These are phyloP conservation scores for Ianthella basta DNA, from an alignment of 37 sponge, comb jelly and placozoan species.

Conservation along the genomic window DNA sequence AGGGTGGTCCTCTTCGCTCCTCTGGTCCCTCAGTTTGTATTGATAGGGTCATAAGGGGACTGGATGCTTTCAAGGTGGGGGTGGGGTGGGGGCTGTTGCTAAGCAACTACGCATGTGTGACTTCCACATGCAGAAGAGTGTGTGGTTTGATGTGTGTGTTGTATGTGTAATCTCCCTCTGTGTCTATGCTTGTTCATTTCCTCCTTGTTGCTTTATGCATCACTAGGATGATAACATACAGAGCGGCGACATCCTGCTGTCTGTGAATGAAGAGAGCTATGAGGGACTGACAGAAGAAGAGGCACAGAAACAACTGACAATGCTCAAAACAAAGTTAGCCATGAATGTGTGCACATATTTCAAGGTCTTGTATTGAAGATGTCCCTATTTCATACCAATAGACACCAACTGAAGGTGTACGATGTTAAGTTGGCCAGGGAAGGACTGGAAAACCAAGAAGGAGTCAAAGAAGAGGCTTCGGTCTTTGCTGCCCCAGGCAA, in stretches of 20 bases:
- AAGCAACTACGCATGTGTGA: background rate
- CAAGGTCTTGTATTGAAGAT: background rate
- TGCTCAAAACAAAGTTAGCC: constrained; percentile 61
- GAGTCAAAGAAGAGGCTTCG: background rate
- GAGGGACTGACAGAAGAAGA: constrained; percentile 52
- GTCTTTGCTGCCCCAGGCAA: background rate
- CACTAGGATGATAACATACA: constrained; percentile 61
- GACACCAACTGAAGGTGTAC: background rate
- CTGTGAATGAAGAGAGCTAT: constrained; percentile 77
- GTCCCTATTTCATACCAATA: background rate
- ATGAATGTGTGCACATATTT: background rate
- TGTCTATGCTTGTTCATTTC: background rate
- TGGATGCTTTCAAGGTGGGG: constrained; percentile 74
- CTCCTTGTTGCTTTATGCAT: background rate
- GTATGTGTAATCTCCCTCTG: background rate
- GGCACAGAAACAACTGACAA: constrained; percentile 66
- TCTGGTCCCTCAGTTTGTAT: constrained; percentile 72
- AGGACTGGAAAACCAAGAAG: constrained; percentile 2
- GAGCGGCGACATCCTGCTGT: constrained; percentile 69
- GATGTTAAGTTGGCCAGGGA: background rate
- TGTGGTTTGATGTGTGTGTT: no score
- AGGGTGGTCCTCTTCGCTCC: constrained; percentile 50
- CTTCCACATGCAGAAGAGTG: background rate
- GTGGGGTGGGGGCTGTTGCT: background rate
- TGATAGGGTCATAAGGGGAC: constrained; percentile 70